Evolutionary conservation across 2,113 vertebrate genomes (phyloP), one percentile per base, ranked within the genome.

Genomic region (Spea bombifrons): DNA sequence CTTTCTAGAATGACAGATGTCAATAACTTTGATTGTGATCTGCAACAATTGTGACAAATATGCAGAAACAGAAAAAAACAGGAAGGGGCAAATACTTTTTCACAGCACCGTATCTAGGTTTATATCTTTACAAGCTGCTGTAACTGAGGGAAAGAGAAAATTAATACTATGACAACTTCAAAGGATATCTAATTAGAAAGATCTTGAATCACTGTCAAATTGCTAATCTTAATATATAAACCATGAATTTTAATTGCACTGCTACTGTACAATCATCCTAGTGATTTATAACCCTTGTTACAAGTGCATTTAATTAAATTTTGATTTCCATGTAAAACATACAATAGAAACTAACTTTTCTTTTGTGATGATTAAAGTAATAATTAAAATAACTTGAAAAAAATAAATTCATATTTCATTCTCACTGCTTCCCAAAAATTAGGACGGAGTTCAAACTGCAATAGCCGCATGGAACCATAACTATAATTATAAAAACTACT

Each of bases 251-350:
- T 75, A 75, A 66, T 66, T 66, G 49, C 47, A 52, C 9, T n/a
- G 72, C 9, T 49, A 9, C 7, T 16, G 50, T 55, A 55, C 9
- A 45, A 30, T 68, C 65, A 76, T 55, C 50, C 43, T 55, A 46
- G 50, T 46, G 65, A 76, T 66, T 52, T 63, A 76, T 67, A 67
- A 4, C 53, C 67, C 66, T 44, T 66, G 65, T 44, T 67, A 45
- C 4, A 46, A 55, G 63, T 53, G 65, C 52, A 76, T 67, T 75
- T 55, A 55, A 76, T 67, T 76, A 76, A 10, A 76, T 66, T 44
- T 63, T 5, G 10, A 66, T 75, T 66, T 75, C 64, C 48, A 52
- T 7, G 17, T 30, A 46, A 67, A 57, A 67, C 52, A 10, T 16
- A 67, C 4, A 57, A 76, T 67, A 16, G 4, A 48, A 50, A 75